A percentile compares a stretch with the other conserved stretches of the same genome.
Conservation (phyloP, 2,113 vertebrate species). For the Grammomys surdaster region DNA sequence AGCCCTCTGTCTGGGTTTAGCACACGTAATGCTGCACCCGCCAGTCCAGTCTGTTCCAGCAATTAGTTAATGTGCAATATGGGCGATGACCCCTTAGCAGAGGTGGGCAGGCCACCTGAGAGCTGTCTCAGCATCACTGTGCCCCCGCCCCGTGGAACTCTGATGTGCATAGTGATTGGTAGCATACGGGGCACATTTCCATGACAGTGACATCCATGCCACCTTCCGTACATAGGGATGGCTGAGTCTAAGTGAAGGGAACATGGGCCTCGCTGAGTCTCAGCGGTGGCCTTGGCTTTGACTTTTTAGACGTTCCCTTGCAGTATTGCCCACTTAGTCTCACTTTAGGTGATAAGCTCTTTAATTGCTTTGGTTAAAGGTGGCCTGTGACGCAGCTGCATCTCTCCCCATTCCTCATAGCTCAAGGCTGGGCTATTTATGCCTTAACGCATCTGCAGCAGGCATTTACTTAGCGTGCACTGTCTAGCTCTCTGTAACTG, state of each 20-base stretch:
- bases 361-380: neutral
- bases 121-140: accelerated
- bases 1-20: neutral
- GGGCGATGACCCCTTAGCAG: neutral
- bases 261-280: neutral
- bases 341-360: neutral
- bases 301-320: neutral
- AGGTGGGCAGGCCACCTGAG: neutral
- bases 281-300: neutral
- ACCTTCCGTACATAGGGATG: accelerated
- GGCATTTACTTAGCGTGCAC: neutral
- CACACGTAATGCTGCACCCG: neutral
- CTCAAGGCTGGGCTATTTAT: neutral
- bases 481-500: neutral
- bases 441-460: constrained; percentile 17
- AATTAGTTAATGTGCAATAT: neutral
- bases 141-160: neutral
- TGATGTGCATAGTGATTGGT: accelerated
- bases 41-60: neutral
- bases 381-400: neutral
- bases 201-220: accelerated
- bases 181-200: neutral
- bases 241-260: neutral
- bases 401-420: neutral
- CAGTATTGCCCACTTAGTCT: neutral